Base-by-base conservation (phyloP, 2,888 invertebrate genomes). In the Noctua comes region DNA sequence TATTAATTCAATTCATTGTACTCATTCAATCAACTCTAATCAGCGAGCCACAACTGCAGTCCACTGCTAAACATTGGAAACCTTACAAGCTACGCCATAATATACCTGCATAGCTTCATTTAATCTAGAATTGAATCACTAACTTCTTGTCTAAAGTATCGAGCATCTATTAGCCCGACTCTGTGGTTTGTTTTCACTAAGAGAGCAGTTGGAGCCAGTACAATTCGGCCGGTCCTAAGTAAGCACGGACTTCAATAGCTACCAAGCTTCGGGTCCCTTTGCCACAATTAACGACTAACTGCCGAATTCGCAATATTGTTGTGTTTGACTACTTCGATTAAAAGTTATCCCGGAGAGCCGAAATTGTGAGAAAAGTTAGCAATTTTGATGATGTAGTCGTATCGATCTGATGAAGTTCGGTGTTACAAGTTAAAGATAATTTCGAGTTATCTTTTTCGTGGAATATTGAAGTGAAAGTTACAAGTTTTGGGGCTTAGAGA, bases 221-320 rank as follows among this genome's bases (percentile, higher is more conserved):
- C 68, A 81, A 77, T 80, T 80, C 81, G 70, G 77, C 64, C 64
- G 40, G 86, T 89, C 91, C 91, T 91, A 91, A 90, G 87, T 86
- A 90, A 89, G 90, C 91, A 91, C 69, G 75, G 74, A 24, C 62
- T 75, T 65, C 76, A 73, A 48, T 75, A 76, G 73, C 78, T 54
- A 46, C 71, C 81, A 66, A 76, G 70, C 76, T 84, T 76, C 77
- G 83, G 83, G 80, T 70, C 83, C 88, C 82, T 82, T 80, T 40
- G 70, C 74, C 76, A 88, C 83, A 89, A 88, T 89, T 88, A 83
- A 83, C 74, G 85, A 78, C 79, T 84, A 83, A 88, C 88, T 86
- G 88, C 82, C 88, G 85, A 90, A 86, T 88, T 88, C 85, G 83
- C 91, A 86, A 90, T 90, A 87, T 84, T 89, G 87, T 91, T 88